Conservation (phyloP, 2,888 invertebrate genomes). For the Heliconius hortense region DNA sequence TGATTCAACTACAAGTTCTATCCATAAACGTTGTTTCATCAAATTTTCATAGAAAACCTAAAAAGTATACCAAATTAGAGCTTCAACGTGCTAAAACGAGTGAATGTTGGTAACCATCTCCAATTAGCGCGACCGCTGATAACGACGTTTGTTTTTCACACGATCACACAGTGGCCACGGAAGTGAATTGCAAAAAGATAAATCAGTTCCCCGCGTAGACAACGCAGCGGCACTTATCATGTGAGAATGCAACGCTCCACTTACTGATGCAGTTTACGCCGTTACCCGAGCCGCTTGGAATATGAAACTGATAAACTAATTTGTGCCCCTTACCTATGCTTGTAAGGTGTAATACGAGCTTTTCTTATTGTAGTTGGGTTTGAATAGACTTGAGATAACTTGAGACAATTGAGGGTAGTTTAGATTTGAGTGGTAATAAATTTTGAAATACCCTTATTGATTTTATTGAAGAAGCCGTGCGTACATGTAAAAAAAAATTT, state of each 20-base stretch:
- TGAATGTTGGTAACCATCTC: slow-evolving; percentile 35
- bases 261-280: slow-evolving; percentile 57
- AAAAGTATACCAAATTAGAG: slow-evolving; percentile 17
- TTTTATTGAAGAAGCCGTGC: neutral
- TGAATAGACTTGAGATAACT: neutral
- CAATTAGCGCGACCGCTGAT: slow-evolving; percentile 39
- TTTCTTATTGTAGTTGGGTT: neutral
- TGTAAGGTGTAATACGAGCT: neutral
- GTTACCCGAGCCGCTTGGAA: slow-evolving; percentile 54
- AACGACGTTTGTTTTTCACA: slow-evolving; percentile 49
- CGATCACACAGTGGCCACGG: slow-evolving; percentile 54
- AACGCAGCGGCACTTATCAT: slow-evolving; percentile 61
- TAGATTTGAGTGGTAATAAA: neutral
- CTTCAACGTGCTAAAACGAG: slow-evolving; percentile 21
- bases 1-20: neutral
- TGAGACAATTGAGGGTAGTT: neutral
- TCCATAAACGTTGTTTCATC: neutral
- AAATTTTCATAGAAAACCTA: slow-evolving; percentile 1
- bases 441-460: neutral
- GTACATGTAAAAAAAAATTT: neutral
- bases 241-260: slow-evolving; percentile 76
- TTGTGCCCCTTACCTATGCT: slow-evolving; percentile 48
- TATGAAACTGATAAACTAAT: slow-evolving; percentile 42
- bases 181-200: slow-evolving; percentile 64
- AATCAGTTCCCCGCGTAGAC: slow-evolving; percentile 62